These are phyloP conservation scores for Novumbra hubbsi DNA, from an alignment of 2,797 vertebrate species.

Conservation along the genomic window DNA sequence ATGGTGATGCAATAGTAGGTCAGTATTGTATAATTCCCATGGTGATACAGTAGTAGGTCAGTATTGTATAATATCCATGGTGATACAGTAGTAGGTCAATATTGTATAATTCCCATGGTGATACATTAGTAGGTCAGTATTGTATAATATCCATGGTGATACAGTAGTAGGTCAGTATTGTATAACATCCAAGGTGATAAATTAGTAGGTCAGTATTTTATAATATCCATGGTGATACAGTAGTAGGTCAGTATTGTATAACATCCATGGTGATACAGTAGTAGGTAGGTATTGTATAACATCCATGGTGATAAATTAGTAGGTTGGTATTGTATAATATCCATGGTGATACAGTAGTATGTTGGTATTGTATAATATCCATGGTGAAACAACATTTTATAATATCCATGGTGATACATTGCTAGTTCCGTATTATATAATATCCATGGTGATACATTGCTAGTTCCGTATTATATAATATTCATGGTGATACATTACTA, in stretches of 20 bases:
- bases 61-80: too few species aligned
- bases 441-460: conserved; percentile 39
- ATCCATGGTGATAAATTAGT: not conserved
- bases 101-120: not conserved
- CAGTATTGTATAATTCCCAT: not conserved
- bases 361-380: not conserved
- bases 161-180: too few species aligned
- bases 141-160: not conserved
- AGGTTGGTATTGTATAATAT: not conserved
- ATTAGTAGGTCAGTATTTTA: not conserved
- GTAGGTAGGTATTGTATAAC: too few species aligned
- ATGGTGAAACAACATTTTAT: not conserved
- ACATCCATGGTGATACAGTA: too few species aligned
- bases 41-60: too few species aligned
- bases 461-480: not conserved
- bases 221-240: not conserved
- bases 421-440: not conserved
- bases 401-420: conserved; percentile 25
- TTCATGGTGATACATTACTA: not conserved
- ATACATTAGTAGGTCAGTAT: not conserved
- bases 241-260: not conserved
- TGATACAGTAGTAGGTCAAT: not conserved
- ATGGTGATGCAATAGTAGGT: not conserved
- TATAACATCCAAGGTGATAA: not conserved
- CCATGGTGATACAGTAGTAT: not conserved